Evolutionary conservation across 2,888 invertebrate genomes (phyloP).

Genomic region (Polydrusus pterygomalis): DNA sequence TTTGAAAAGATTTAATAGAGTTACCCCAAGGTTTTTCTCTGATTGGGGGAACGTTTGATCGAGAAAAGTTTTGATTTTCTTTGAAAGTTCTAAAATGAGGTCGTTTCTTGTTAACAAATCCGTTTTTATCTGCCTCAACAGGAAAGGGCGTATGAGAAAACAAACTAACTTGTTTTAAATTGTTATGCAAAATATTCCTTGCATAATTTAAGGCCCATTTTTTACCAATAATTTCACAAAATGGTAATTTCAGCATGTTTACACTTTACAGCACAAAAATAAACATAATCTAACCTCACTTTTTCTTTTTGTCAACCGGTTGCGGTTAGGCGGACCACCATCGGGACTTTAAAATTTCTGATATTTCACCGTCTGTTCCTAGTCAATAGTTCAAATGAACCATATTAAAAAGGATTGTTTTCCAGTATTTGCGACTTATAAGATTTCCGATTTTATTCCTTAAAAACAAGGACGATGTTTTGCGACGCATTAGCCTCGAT

Average conservation of each 20-base stretch:
- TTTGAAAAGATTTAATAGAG: neutral
- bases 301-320: neutral
- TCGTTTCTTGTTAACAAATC: neutral
- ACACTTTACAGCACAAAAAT: neutral
- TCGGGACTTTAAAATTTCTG: neutral
- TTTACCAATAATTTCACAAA: constrained; percentile 22
- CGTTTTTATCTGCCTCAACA: neutral
- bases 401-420: neutral
- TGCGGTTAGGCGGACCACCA: neutral
- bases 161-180: neutral
- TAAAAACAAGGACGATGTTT: too few species aligned
- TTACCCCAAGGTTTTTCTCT: neutral
- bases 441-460: too few species aligned
- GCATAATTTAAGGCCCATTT: constrained; percentile 4
- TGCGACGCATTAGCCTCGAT: too few species aligned
- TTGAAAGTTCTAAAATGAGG: neutral
- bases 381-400: constrained; percentile 6
- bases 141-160: neutral
- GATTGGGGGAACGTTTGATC: neutral
- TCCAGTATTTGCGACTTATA: neutral
- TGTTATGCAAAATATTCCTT: neutral
- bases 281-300: constrained; percentile 14
- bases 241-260: constrained; percentile 40
- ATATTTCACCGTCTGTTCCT: too few species aligned
- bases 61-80: neutral